Evolutionary conservation across 2,888 invertebrate genomes (phyloP), one percentile per base, ranked within the genome.

Genomic region (Endomychus coccineus): DNA sequence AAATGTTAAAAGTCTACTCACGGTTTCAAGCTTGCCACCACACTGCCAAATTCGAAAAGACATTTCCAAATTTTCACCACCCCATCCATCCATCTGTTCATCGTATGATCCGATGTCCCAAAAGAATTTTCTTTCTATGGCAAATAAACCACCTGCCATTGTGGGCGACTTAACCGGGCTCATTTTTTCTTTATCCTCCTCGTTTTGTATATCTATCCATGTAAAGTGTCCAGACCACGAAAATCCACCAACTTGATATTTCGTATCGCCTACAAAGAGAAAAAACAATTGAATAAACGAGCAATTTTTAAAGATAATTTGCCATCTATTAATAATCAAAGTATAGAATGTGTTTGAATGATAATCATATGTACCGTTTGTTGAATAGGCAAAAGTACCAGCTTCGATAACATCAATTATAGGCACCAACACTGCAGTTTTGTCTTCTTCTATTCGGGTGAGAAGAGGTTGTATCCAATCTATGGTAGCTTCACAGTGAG

Each of bases 71-170:
- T 97, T 97, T 71, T 97, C 97, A 1, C 94, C 94, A 24, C 94
- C 94, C 92, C 94, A 92, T 46, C 91, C 89, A 44, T 92, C 90
- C 96, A 97, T 96, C 46, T 83, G 89, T 50, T 88, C 83, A 62
- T 97, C 97, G 61, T 96, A 96, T 3, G 89, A 86, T n/a, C 91
- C 91, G 3, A 66, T 61, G 65, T 95, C 86, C 87, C 94, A 97
- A 70, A 94, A 97, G 68, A 90, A 97, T 34, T 83, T 76, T 34
- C 90, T 74, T 51, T 89, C 82, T 34, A 94, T 92, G 0, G 95
- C 97, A 69, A 97, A 92, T 39, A 97, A 66, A 0, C 96, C 97
- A 1, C 97, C 96, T n/a, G 96, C 95, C 96, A 96, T 97, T 1
- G 96, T 97, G 0, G 97, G 96, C 0, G 92, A 78, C 71, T 78